Evolutionary conservation across 2,113 vertebrate genomes (phyloP), one percentile per base, ranked within the genome.

Genomic region (human (Homo sapiens)): DNA sequence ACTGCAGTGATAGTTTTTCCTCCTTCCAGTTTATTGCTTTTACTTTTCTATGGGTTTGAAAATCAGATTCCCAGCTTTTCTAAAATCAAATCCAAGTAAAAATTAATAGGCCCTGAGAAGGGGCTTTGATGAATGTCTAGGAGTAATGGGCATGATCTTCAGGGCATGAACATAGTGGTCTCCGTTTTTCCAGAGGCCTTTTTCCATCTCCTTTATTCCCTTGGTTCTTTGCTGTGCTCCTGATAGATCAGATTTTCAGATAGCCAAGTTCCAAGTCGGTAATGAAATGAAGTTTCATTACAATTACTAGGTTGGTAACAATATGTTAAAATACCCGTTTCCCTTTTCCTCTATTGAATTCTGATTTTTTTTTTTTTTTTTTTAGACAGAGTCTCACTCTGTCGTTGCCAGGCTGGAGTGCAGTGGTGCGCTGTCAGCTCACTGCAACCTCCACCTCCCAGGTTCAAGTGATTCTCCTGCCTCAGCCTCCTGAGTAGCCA

Each of bases 31-130:
- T 91, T 90, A 84, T 72, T 45, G 88, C 85, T 95, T 97, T 92
- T 72, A 90, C 92, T 98, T 97, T 96, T 87, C 87, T 90, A 93
- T 73, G 80, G 80, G 57, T 90, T 97, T 97, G 90, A 43, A 96
- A 95, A 94, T 32, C 68, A 96, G 68, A 89, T 59, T 76, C 64
- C 75, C 61, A 96, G 80, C 87, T 61, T 38, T 81, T 84, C 94
- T 93, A 92, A 93, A 83, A 92, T 38, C 0, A 32, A 96, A 95
- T 70, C 55, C 79, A 95, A 83, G 79, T 80, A 72, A 97, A 94
- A 97, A 43, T 43, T 43, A 43, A 93, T 76, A 97, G 94, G 61
- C 45, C 93, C 82, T 89, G 92, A 97, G 92, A 96, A 93, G 66
- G 43, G 64, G 80, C 83, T 93, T 96, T 1, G 0, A 38, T 66